Evolutionary conservation across 2,888 invertebrate species (phyloP), one percentile per base, ranked within the genome.

Genomic region (Rhagonycha fulva): DNA sequence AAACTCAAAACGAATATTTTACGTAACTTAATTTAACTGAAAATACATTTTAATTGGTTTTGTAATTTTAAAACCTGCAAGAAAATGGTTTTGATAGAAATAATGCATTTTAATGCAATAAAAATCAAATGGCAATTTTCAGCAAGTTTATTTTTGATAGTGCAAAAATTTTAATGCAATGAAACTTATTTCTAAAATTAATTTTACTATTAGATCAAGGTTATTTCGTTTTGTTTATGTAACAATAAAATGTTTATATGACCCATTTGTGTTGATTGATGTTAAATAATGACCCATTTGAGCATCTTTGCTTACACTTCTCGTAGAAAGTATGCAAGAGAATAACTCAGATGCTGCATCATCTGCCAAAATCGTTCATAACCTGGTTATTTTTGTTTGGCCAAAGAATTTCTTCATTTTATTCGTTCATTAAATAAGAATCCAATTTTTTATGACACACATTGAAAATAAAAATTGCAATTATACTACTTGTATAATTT

Each of bases 241-340:
- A 47, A 47, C 47, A 47, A 47, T 47, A 47, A 47, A 47, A 47
- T 47, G 47, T 47, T 47, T 47, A 47, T 47, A 47, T 47, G 47
- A 47, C 47, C 47, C n/a, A 47, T 47, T 47, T 47, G 47, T n/a
- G 47, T 47, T 47, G 47, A 47, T 47, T 47, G 47, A 47, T 47
- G 47, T 47, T 47, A 47, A 47, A 47, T 47, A 47, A 47, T 47
- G 47, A n/a, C 9, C 47, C n/a, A 47, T 47, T 47, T 9, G 47
- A 47, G 47, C n/a, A 12, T 5, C 7, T 47, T 47, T 47, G 47
- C 47, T 47, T 47, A 63, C 24, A 66, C 70, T 73, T 77, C 76
- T 78, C 73, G 66, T 77, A 47, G 47, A 47, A 47, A 47, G 47
- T 47, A 47, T 47, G 47, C 47, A 47, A 9, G 47, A 7, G n/a